These are phyloP conservation scores for Heliocidaris erythrogramma DNA, from an alignment of 35 echinoderm and acorn worm species.

Conservation along the genomic window DNA sequence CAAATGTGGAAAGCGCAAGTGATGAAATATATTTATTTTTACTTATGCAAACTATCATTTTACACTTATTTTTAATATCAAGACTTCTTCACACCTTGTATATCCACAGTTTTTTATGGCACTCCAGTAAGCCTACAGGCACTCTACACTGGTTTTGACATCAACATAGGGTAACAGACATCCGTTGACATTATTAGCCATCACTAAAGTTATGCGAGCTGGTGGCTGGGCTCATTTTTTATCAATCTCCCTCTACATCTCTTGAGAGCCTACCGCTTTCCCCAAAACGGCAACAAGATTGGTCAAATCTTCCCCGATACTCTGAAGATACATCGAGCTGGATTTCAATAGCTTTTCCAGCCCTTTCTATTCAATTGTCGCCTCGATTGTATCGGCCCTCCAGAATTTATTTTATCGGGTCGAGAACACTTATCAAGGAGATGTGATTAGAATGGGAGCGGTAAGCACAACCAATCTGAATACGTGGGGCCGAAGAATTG, in stretches of 20 bases:
- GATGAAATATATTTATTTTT: no score
- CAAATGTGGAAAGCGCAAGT: no score
- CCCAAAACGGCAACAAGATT: not conserved
- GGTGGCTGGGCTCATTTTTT: not conserved
- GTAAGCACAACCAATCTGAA: not conserved
- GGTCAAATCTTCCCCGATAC: not conserved
- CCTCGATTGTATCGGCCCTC: not conserved
- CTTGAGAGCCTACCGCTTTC: not conserved
- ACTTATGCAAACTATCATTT: no score
- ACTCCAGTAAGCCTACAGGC: no score
- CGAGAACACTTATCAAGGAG: not conserved
- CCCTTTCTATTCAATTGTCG: constrained; percentile 2
- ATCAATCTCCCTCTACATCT: not conserved
- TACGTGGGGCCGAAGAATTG: not conserved
- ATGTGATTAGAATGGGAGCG: constrained; percentile 1
- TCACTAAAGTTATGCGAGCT: not conserved
- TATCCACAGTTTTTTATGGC: no score
- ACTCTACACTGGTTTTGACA: not conserved
- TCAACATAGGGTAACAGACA: not conserved
- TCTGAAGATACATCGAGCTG: not conserved
- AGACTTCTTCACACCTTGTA: no score
- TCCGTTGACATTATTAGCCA: not conserved
- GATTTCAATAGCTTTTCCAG: not conserved
- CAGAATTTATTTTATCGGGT: constrained; percentile 4
- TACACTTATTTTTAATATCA: no score